phyloP scores from a whole-genome alignment of 2,888 invertebrate genomes.

The Conchocele bisecta region DNA sequence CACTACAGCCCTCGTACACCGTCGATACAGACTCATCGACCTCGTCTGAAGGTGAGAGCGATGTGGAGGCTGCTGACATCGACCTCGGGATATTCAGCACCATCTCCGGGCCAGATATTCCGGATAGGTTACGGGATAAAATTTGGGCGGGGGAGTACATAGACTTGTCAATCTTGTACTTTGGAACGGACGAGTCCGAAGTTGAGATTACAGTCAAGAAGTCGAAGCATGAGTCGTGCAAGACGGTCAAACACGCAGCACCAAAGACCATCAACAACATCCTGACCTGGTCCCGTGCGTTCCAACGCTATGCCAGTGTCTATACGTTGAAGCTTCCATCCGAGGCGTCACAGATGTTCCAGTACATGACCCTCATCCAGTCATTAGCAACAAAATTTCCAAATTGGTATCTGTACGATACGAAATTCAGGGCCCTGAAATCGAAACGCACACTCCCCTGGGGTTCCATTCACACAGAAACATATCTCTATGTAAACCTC shows the following conservation, averaged over 20 bases:
- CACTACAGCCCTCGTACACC: too few relatives aligned
- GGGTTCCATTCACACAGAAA: too few relatives aligned
- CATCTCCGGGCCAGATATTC: background rate
- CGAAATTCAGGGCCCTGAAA: constrained; percentile 12
- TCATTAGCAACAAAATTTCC: background rate
- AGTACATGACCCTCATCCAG: constrained; percentile 21
- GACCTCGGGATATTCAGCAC: constrained; percentile 9
- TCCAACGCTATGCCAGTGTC: constrained; percentile 13
- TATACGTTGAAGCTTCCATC: constrained; percentile 1
- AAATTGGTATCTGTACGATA: constrained; percentile 14
- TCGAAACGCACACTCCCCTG: background rate
- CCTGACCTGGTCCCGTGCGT: constrained; percentile 16
- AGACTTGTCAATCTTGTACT: background rate
- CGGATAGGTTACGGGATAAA: background rate
- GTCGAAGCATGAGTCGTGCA: background rate
- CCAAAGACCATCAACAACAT: constrained; percentile 3
- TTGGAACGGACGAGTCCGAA: too few relatives aligned
- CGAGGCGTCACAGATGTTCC: constrained; percentile 7
- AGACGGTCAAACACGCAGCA: background rate
- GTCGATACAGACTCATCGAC: too few relatives aligned
- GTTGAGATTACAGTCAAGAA: constrained; percentile 8
- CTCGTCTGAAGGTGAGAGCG: too few relatives aligned
- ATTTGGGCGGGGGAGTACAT: constrained; percentile 12
- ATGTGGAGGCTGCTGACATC: background rate
- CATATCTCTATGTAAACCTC: too few relatives aligned